Evolutionary conservation across 2,888 invertebrate species (phyloP).

Genomic region (Liposcelis brunnea): DNA sequence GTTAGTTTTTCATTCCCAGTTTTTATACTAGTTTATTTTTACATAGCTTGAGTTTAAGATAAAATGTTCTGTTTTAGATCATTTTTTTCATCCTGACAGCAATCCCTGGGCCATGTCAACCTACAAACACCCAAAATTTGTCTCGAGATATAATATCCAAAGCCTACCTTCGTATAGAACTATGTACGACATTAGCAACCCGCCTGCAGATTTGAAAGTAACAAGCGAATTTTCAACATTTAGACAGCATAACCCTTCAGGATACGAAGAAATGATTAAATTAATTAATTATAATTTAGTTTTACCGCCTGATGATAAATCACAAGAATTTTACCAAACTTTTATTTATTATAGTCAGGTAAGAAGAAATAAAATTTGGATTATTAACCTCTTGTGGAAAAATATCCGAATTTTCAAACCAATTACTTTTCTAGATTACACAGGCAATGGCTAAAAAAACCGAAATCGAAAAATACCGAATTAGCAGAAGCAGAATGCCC

Average conservation of each 20-base stretch:
- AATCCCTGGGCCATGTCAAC: slow-evolving; percentile 66
- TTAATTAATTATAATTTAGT: slow-evolving; percentile 46
- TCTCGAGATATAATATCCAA: slow-evolving; percentile 93
- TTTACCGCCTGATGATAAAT: slow-evolving; percentile 32
- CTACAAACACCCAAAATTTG: slow-evolving; percentile 70
- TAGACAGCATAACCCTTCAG: slow-evolving; percentile 77
- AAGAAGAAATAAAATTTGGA: slow-evolving; percentile 19
- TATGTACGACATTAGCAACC: slow-evolving; percentile 41
- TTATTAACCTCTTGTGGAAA: too few relatives aligned
- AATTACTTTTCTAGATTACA: slow-evolving; percentile 25
- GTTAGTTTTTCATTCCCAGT: too few relatives aligned
- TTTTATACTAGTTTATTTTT: too few relatives aligned
- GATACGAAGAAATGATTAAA: slow-evolving; percentile 42
- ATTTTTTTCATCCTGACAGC: slow-evolving; percentile 71
- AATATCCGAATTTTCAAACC: too few relatives aligned
- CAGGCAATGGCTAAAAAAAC: slow-evolving; percentile 80
- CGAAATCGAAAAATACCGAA: slow-evolving; percentile 69
- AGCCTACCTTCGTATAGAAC: slow-evolving; percentile 62
- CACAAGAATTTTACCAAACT: slow-evolving; percentile 40
- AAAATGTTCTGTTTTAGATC: slow-evolving; percentile 45
- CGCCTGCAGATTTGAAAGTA: slow-evolving; percentile 23
- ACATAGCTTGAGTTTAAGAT: too few relatives aligned
- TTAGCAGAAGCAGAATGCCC: slow-evolving; percentile 30
- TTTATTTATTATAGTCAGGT: slow-evolving; percentile 78
- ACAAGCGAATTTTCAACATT: slow-evolving; percentile 46